Base-by-base conservation (phyloP, 2,113 vertebrate species). In the Dipodomys stephensi region DNA sequence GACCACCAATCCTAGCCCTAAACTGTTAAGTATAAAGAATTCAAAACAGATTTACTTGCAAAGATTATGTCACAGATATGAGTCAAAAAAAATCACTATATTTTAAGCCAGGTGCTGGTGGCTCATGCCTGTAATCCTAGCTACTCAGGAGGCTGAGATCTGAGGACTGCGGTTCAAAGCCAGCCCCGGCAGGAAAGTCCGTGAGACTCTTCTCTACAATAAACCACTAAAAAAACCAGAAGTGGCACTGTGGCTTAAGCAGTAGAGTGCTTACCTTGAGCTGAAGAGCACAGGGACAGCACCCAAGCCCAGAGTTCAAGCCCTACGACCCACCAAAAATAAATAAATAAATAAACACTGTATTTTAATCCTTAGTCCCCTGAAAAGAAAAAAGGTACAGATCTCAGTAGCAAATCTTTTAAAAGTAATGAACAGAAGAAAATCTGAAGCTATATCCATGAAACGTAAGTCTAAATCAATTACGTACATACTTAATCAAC, bases 81-180 rank as follows among this genome's bases (percentile, higher is more conserved):
- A 72, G 35, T 92, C 91, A 83, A 90, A 73, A 95, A 89, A 82
- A 39, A 39, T 39, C 39, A 39, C 49, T 53, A 53, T 53, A 13
- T 53, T 53, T 53, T 39, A 39, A 39, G 39, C 39, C 5, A 6
- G 39, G 39, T 39, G 39, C 39, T 5, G 1, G 39, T 39, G 39
- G 39, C 39, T 39, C 39, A 39, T 0, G 6, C 39, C 39, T 39
- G 39, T 39, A 39, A 39, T 39, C 39, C 39, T 39, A 39, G 39
- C 39, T 39, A 39, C 39, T 39, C 39, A 39, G 39, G 39, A 39
- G 39, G 39, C 39, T 39, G 39, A 39, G 39, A 39, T 39, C 39
- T 39, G 39, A 39, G 39, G 39, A 39, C 39, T 39, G 39, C 5
- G 39, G 39, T 39, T 39, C 39, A 39, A 39, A 39, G 39, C 39